Conservation (phyloP, 2,888 invertebrate genomes). For the Fragum whitleyi region DNA sequence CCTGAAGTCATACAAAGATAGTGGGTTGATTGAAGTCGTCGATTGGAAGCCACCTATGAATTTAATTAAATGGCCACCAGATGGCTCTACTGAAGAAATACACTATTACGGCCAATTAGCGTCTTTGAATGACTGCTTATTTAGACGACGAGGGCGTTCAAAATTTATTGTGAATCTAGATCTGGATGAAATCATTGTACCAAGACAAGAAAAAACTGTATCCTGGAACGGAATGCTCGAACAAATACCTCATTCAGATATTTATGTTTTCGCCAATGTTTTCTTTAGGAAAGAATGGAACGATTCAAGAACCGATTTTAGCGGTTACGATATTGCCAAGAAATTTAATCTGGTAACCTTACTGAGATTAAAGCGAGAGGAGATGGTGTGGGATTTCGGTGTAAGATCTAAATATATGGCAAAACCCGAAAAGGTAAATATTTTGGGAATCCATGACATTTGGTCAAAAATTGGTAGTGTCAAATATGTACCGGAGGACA, state of each 20-base stretch:
- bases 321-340: conserved; percentile 38
- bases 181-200: conserved; percentile 83
- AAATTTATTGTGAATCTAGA: conserved; percentile 80
- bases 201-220: conserved; percentile 50
- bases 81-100: conserved; percentile 61
- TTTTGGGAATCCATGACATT: conserved; percentile 75
- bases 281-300: conserved; percentile 78
- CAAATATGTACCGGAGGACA: conserved; percentile 33
- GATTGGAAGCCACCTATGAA: conserved; percentile 79
- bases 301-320: neutral
- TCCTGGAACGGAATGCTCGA: conserved; percentile 60
- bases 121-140: conserved; percentile 83
- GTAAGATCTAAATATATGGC: conserved; percentile 74
- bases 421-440: conserved; percentile 62
- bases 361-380: conserved; percentile 67
- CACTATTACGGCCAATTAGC: conserved; percentile 83
- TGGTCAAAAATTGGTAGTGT: conserved; percentile 44
- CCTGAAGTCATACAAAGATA: conserved; percentile 70
- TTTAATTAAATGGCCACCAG: conserved; percentile 63
- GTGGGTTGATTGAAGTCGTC: conserved; percentile 73
- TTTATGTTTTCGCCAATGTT: conserved; percentile 67
- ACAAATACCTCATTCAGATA: neutral
- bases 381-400: conserved; percentile 49
- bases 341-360: conserved; percentile 70
- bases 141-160: conserved; percentile 73